These are phyloP conservation scores for Eubucco bourcierii DNA, from an alignment of 2,113 vertebrate species.

Conservation along the genomic window DNA sequence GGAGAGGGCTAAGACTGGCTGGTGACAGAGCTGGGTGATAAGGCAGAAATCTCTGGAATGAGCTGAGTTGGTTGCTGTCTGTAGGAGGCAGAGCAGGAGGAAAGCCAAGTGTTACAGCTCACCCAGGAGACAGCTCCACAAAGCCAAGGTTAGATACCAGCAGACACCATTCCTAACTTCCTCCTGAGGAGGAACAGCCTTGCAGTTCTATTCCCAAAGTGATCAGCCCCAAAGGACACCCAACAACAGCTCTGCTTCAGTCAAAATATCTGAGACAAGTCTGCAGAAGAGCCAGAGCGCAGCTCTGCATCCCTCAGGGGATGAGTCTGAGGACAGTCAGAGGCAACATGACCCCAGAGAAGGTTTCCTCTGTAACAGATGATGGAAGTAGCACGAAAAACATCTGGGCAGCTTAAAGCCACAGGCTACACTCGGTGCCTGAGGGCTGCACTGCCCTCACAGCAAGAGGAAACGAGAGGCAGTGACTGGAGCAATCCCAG, in stretches of 20 bases:
- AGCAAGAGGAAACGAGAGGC: not conserved
- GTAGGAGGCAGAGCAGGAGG: not conserved
- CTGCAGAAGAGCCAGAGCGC: not conserved
- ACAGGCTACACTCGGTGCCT: not conserved
- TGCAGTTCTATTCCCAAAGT: not conserved
- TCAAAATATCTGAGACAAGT: not conserved
- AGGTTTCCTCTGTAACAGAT: not conserved
- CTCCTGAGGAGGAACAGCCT: not conserved
- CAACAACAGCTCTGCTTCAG: not conserved
- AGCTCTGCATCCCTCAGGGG: not conserved
- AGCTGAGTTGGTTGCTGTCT: slow-evolving; percentile 19
- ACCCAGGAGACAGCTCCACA: not conserved
- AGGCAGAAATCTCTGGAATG: slow-evolving; percentile 41
- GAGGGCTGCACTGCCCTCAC: not conserved
- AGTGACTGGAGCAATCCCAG: not conserved
- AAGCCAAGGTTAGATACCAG: slow-evolving; percentile 8
- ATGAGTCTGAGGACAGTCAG: not conserved
- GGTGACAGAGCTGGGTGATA: slow-evolving; percentile 23
- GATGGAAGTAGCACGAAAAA: not conserved
- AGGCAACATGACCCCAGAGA: not conserved
- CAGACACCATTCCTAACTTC: not conserved
- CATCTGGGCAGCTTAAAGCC: not conserved
- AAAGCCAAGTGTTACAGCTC: not conserved
- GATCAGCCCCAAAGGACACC: not conserved
- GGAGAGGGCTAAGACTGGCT: not conserved